Evolutionary conservation across 2,888 invertebrate species (phyloP).

Genomic region (Nomada goodeniana): DNA sequence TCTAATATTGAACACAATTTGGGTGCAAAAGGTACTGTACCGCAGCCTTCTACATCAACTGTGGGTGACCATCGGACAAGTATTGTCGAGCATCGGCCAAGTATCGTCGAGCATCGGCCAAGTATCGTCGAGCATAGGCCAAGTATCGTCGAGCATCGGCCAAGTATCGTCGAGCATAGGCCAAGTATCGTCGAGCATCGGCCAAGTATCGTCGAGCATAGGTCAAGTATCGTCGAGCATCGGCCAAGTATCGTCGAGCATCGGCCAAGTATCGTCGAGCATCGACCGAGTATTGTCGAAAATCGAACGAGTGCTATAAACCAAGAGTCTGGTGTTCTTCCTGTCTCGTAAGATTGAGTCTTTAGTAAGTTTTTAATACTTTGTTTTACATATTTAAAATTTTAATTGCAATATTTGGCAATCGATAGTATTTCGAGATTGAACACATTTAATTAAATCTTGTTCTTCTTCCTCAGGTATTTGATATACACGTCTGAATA

Average conservation of each 20-base stretch:
- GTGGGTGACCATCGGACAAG: constrained; percentile 46
- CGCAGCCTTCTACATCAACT: constrained; percentile 30
- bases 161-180: constrained; percentile 30
- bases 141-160: constrained; percentile 44
- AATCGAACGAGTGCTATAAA: constrained; percentile 42
- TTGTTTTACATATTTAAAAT: not conserved
- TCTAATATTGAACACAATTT: constrained; percentile 32
- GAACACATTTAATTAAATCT: not conserved
- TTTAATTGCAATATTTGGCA: not conserved
- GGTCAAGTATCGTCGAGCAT: not conserved
- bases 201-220: not conserved
- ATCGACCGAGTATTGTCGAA: not conserved
- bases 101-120: constrained; percentile 38
- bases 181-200: not conserved
- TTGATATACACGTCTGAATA: not conserved
- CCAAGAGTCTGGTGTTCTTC: constrained; percentile 41
- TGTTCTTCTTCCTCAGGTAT: not conserved
- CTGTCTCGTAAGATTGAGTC: constrained; percentile 51
- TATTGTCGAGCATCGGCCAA: constrained; percentile 44
- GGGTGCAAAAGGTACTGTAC: constrained; percentile 9
- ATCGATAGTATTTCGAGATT: not conserved
- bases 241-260: not conserved
- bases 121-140: constrained; percentile 33
- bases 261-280: not conserved
- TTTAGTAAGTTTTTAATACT: not conserved